Evolutionary conservation across 1,140 invertebrate genomes (phyloP).

Genomic region (Stegodyphus dumicola): DNA sequence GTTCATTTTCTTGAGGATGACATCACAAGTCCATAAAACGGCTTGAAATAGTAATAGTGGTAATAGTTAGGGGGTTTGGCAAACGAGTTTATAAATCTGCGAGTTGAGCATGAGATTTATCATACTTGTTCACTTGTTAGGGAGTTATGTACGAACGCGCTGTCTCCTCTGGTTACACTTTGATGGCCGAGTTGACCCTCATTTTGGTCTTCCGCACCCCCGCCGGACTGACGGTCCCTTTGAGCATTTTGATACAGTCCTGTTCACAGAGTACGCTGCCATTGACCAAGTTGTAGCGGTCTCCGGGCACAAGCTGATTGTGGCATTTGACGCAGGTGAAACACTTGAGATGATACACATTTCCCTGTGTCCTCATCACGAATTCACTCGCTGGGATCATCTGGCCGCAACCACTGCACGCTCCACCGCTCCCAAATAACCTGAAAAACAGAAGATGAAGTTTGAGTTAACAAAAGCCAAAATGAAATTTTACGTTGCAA

Average conservation of each 20-base stretch:
- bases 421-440: conserved; percentile 87
- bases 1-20: neutral
- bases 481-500: neutral
- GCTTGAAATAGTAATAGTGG: neutral
- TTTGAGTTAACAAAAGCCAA: neutral
- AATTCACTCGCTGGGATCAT: conserved; percentile 90
- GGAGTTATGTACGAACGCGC: neutral
- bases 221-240: conserved; percentile 66
- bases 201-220: conserved; percentile 62
- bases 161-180: conserved; percentile 43
- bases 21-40: neutral
- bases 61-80: neutral
- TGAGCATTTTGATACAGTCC: conserved; percentile 91
- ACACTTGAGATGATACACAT: conserved; percentile 93
- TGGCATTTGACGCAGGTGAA: conserved; percentile 93
- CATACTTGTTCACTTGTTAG: neutral
- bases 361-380: conserved; percentile 79
- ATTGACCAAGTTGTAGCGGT: conserved; percentile 88
- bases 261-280: conserved; percentile 89
- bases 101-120: neutral
- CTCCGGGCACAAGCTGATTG: conserved; percentile 84
- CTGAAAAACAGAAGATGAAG: conserved; percentile 72
- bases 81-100: neutral
- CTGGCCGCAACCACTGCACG: conserved; percentile 88
- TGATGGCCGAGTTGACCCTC: conserved; percentile 61